Conservation (phyloP, 2,113 vertebrate species). For the Trinectes maculatus region DNA sequence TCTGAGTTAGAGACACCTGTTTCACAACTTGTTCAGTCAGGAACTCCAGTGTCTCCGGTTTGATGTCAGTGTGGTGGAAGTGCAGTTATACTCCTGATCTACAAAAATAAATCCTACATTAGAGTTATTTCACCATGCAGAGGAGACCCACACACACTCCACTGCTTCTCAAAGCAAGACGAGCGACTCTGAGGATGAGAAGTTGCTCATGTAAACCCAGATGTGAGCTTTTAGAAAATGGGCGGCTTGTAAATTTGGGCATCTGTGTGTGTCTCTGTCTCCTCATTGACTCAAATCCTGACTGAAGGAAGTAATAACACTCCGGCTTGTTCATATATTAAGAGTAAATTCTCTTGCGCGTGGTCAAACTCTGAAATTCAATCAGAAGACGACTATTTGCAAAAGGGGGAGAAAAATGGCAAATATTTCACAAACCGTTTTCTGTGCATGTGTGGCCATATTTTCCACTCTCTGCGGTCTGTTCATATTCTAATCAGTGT, state of each 20-base stretch:
- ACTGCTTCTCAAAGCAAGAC: constrained; percentile 45
- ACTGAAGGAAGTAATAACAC: constrained; percentile 23
- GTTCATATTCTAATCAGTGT: constrained; percentile 72
- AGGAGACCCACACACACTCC: constrained; percentile 32
- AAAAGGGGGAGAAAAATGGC: constrained; percentile 28
- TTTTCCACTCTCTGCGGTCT: constrained; percentile 69
- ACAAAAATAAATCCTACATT: constrained; percentile 5
- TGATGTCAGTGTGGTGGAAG: constrained; percentile 28
- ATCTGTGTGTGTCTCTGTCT: constrained; percentile 14
- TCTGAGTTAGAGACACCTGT: too few species aligned
- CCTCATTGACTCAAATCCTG: constrained; percentile 38
- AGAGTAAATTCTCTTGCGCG: constrained; percentile 25
- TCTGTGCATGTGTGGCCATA: constrained; percentile 20
- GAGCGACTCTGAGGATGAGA: constrained; percentile 10
- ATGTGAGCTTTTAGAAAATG: constrained; percentile 49
- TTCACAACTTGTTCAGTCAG: too few species aligned
- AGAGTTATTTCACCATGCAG: constrained; percentile 27
- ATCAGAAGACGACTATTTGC: constrained; percentile 20
- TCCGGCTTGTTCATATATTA: constrained; percentile 34
- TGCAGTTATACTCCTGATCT: constrained; percentile 51
- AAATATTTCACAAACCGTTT: constrained; percentile 14
- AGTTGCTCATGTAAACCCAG: constrained; percentile 24
- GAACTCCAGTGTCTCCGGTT: constrained; percentile 46
- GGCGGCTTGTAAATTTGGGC: constrained; percentile 25
- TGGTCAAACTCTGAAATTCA: constrained; percentile 41